Evolutionary conservation across 1,140 invertebrate genomes (phyloP), one percentile per base, ranked within the genome.

Genomic region (Antheraea pernyi): DNA sequence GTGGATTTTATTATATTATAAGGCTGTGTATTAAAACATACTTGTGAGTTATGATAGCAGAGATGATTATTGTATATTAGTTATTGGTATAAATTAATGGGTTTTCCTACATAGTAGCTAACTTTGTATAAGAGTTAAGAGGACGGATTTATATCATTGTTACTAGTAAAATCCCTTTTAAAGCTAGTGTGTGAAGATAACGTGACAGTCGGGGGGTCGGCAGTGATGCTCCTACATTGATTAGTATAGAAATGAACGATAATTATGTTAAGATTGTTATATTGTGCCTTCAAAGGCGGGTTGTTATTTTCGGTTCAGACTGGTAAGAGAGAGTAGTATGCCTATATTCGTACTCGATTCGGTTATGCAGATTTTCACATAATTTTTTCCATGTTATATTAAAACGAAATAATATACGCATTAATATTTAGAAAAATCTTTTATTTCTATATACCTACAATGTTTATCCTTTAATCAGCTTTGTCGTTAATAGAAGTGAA

Each of bases 361-460:
- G 84, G 85, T 83, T 87, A 88, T 82, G 88, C 87, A 84, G 85
- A 84, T 88, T 86, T 86, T 89, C 84, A 89, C 83, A 85, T 86
- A 83, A 82, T 88, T 86, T 90, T 87, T 90, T 90, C 86, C 82
- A 88, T 89, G 88, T 90, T 91, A 82, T 80, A 85, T 84, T 86
- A 90, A 91, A 86, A 82, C 79, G 80, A 86, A 88, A 84, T 59
- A 67, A 37, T 89, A 90, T 90, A 89, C 84, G 83, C 88, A 89
- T 89, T 85, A 88, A 85, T 88, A 87, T 84, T 81, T 80, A 68
- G n/a, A 71, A 64, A 67, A 37, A 62, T 72, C 59, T 85, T 81
- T 86, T 77, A 78, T 84, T 83, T 76, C 4, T 19, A 18, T 13
- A 36, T 64, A 10, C 22, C 7, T 22, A 19, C 7, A 22, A 13